Conservation (phyloP, 2,888 invertebrate genomes). For the Aspidapion aeneum region DNA sequence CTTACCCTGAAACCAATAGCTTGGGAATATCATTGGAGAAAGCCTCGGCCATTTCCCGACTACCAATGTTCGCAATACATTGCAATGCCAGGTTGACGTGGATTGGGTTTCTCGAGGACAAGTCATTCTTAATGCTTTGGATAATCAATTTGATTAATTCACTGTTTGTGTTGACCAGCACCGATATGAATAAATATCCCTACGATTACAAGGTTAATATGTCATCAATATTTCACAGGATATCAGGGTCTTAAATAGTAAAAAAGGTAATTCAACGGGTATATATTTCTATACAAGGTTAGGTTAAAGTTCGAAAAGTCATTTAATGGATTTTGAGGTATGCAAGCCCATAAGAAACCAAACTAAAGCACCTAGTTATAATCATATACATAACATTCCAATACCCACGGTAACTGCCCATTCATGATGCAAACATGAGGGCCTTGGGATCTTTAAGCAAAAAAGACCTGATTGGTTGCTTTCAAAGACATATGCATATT, state of each 20-base stretch:
- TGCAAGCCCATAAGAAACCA: too few relatives aligned
- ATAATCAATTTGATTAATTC: slow-evolving; percentile 98
- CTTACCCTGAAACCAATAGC: slow-evolving; percentile 91
- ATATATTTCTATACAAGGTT: too few relatives aligned
- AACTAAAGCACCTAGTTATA: too few relatives aligned
- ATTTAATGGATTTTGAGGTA: too few relatives aligned
- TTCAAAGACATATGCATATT: too few relatives aligned
- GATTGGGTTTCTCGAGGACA: slow-evolving; percentile 94
- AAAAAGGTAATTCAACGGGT: slow-evolving; percentile 5
- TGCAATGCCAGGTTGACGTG: slow-evolving; percentile 98
- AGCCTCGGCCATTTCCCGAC: slow-evolving; percentile 99
- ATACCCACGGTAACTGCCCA: too few relatives aligned
- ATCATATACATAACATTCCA: too few relatives aligned
- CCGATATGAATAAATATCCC: slow-evolving; percentile 99
- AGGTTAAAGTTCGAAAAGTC: too few relatives aligned
- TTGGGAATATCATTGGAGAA: slow-evolving; percentile 98
- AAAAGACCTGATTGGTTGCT: too few relatives aligned
- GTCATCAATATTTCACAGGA: neutral
- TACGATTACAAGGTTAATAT: slow-evolving; percentile 45
- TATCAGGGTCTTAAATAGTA: slow-evolving; percentile 2
- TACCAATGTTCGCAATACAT: slow-evolving; percentile 99
- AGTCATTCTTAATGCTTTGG: slow-evolving; percentile 98
- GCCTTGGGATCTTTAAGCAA: too few relatives aligned
- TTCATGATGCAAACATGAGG: too few relatives aligned
- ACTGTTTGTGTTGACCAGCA: slow-evolving; percentile 97